Evolutionary conservation across 2,113 vertebrate genomes (phyloP).

Genomic region (Onychostoma macrolepis): DNA sequence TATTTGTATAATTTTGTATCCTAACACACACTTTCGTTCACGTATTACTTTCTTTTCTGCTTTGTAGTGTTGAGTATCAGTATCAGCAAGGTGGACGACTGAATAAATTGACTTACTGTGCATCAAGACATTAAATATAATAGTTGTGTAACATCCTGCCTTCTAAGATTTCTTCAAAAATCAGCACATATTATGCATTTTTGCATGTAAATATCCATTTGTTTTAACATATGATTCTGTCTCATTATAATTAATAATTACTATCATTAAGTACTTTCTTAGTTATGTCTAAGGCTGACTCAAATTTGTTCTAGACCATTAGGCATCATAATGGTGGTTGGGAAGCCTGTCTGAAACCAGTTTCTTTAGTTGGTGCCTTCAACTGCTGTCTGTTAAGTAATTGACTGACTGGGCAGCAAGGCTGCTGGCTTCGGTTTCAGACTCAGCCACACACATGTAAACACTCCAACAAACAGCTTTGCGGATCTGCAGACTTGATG

Average conservation of each 20-base stretch:
- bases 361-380: neutral
- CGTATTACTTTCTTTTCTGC: neutral
- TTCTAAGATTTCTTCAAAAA: neutral
- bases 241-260: neutral
- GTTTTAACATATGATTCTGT: neutral
- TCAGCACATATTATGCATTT: neutral
- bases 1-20: neutral
- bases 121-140: neutral
- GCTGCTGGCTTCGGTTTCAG: slow-evolving; percentile 12
- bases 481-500: slow-evolving; percentile 17
- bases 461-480: slow-evolving; percentile 23
- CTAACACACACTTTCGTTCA: neutral
- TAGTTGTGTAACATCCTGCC: neutral
- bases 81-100: neutral
- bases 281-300: neutral
- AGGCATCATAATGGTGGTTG: neutral
- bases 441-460: slow-evolving; percentile 17
- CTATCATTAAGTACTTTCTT: neutral
- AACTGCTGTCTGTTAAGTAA: slow-evolving; percentile 6
- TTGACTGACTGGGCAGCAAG: slow-evolving; percentile 20
- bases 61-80: neutral
- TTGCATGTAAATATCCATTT: neutral
- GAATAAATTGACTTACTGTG: neutral
- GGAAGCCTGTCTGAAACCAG: neutral
- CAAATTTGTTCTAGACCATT: neutral